Conservation (phyloP, 2,888 invertebrate species). For the Brachyptera putata region DNA sequence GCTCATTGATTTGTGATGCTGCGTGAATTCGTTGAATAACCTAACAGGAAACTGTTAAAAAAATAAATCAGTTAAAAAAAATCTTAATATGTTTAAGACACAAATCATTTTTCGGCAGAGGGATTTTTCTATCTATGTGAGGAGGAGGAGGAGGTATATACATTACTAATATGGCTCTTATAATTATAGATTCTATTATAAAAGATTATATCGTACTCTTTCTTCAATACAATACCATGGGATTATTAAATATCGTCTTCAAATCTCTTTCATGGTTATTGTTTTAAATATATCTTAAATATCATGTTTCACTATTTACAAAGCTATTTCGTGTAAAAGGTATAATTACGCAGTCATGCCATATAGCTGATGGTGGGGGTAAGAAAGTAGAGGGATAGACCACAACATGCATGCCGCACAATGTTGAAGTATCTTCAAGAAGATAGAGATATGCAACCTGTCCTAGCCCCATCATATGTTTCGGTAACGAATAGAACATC, state of each 20-base stretch:
- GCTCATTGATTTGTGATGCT: conserved; percentile 13
- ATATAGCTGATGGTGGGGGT: too few relatives aligned
- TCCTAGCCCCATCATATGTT: too few relatives aligned
- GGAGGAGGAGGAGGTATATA: conserved; percentile 14
- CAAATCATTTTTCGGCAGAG: conserved; percentile 7
- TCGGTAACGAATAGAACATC: too few relatives aligned
- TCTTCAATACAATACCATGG: too few relatives aligned
- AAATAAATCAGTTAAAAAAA: conserved; percentile 17
- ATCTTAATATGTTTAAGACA: not conserved
- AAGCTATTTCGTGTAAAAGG: conserved; percentile 20
- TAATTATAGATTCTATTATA: conserved; percentile 14
- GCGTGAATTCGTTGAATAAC: too few relatives aligned
- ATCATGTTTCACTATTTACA: conserved; percentile 19
- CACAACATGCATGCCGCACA: too few relatives aligned
- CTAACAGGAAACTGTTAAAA: conserved; percentile 15
- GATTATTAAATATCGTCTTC: conserved; percentile 7
- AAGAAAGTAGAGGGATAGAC: too few relatives aligned
- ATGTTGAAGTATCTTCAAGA: too few relatives aligned
- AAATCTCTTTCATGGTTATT: conserved; percentile 16
- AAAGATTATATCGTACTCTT: conserved; percentile 16
- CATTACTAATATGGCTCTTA: conserved; percentile 13
- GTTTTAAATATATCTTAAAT: conserved; percentile 20
- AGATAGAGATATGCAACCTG: too few relatives aligned
- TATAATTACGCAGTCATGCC: too few relatives aligned
- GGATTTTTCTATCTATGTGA: too few relatives aligned